Conservation (phyloP, 2,797 vertebrate species). For the Liparis tanakae region DNA sequence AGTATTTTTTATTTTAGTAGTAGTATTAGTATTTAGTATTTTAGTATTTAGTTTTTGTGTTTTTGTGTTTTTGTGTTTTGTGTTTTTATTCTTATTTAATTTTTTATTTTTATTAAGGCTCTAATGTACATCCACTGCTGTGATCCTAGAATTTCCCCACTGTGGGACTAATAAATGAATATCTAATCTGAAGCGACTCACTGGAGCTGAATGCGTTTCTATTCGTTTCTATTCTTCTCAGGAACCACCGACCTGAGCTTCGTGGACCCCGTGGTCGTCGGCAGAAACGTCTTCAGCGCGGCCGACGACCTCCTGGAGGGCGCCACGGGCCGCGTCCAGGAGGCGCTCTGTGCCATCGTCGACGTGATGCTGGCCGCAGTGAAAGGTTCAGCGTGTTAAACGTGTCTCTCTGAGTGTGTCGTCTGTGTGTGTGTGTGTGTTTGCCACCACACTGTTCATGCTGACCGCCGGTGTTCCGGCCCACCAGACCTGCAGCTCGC, state of each 20-base stretch:
- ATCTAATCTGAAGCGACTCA: no score
- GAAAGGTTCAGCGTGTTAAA: constrained; percentile 58
- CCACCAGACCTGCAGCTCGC: constrained; percentile 66
- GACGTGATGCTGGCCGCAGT: constrained; percentile 64
- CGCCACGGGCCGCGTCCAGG: constrained; percentile 54
- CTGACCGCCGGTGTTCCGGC: not conserved
- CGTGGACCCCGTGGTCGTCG: constrained; percentile 68
- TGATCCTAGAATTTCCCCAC: no score
- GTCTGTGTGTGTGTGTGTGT: not conserved
- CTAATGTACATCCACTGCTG: no score
- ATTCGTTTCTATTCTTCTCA: constrained; percentile 42
- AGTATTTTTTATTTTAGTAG: no score
- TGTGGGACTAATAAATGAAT: no score
- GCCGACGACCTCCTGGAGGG: constrained; percentile 58
- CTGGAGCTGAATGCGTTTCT: constrained; percentile 16
- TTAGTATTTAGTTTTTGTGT: no score
- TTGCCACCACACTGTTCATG: not conserved
- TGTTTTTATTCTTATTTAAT: no score
- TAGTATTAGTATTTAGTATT: no score
- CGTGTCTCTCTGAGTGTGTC: not conserved
- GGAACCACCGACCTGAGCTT: constrained; percentile 68
- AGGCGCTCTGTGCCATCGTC: constrained; percentile 53
- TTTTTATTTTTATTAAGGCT: no score
- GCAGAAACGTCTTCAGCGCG: constrained; percentile 63
- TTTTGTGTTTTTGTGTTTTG: no score